Conservation (phyloP, 2,888 invertebrate species). For the Gasteruption jaculator region DNA sequence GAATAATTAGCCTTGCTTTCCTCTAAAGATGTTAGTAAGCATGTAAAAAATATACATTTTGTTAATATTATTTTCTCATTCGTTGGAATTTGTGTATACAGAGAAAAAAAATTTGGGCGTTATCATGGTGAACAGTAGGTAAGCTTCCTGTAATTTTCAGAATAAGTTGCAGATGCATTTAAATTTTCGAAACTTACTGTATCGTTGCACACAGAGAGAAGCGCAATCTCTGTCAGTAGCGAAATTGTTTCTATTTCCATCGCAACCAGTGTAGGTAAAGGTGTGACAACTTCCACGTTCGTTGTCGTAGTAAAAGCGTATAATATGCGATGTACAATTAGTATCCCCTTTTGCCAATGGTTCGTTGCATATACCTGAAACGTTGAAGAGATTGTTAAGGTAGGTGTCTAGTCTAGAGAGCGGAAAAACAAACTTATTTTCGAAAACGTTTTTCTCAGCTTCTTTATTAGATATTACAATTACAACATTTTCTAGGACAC, state of each 20-base stretch:
- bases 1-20: slow-evolving; percentile 33
- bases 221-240: slow-evolving; percentile 67
- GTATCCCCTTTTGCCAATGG: slow-evolving; percentile 33
- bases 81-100: slow-evolving; percentile 7
- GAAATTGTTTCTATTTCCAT: slow-evolving; percentile 86
- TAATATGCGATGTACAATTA: slow-evolving; percentile 27
- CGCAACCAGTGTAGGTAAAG: slow-evolving; percentile 86
- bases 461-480: too few species aligned
- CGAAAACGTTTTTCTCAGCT: too few species aligned
- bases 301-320: slow-evolving; percentile 63
- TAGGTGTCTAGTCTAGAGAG: too few species aligned
- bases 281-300: slow-evolving; percentile 68
- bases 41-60: slow-evolving; percentile 24
- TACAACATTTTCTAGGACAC: too few species aligned
- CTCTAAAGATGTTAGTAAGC: slow-evolving; percentile 28
- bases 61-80: too few species aligned
- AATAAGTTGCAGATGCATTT: slow-evolving; percentile 5
- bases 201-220: too few species aligned
- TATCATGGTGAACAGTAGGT: background rate
- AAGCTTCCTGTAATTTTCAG: slow-evolving; percentile 18
- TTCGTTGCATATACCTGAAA: slow-evolving; percentile 44
- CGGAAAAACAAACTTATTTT: too few species aligned
- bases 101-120: background rate
- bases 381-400: slow-evolving; percentile 1
- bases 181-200: slow-evolving; percentile 1